Evolutionary conservation across 1,140 invertebrate species (phyloP).

Genomic region (Ganaspis sp.): DNA sequence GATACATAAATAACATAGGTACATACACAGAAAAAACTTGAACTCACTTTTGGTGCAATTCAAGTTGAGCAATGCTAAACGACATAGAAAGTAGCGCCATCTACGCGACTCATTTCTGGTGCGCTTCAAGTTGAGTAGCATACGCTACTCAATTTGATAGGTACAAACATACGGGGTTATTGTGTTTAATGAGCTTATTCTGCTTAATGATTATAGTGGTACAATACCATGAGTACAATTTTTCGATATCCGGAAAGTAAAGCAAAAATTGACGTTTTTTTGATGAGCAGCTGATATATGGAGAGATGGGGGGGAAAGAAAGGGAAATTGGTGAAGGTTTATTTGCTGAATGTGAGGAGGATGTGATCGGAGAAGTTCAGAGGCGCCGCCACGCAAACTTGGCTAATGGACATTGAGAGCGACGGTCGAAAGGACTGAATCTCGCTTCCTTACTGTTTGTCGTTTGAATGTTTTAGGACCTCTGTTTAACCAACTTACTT

Average conservation of each 20-base stretch:
- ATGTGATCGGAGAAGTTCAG: constrained; percentile 67
- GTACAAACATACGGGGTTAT: too few species aligned
- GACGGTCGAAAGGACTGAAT: constrained; percentile 48
- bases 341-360: constrained; percentile 49
- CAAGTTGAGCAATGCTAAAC: too few species aligned
- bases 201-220: too few species aligned
- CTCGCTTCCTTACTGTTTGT: constrained; percentile 70
- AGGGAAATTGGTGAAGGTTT: constrained; percentile 54
- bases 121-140: too few species aligned
- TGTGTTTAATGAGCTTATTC: too few species aligned
- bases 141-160: too few species aligned
- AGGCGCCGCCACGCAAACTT: constrained; percentile 76
- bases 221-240: too few species aligned
- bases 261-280: not conserved
- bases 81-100: too few species aligned
- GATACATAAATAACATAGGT: too few species aligned
- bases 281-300: not conserved
- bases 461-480: constrained; percentile 75
- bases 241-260: not conserved
- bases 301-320: not conserved
- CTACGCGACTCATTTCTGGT: too few species aligned
- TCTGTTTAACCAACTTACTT: constrained; percentile 73
- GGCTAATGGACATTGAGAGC: constrained; percentile 70
- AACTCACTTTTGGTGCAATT: too few species aligned
- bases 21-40: too few species aligned